Percentiles rank a stretch among this genome's conserved stretches.
These are phyloP conservation scores for Cataglyphis altisquamis DNA, from an alignment of 2,888 invertebrate species.

Conservation along the genomic window DNA sequence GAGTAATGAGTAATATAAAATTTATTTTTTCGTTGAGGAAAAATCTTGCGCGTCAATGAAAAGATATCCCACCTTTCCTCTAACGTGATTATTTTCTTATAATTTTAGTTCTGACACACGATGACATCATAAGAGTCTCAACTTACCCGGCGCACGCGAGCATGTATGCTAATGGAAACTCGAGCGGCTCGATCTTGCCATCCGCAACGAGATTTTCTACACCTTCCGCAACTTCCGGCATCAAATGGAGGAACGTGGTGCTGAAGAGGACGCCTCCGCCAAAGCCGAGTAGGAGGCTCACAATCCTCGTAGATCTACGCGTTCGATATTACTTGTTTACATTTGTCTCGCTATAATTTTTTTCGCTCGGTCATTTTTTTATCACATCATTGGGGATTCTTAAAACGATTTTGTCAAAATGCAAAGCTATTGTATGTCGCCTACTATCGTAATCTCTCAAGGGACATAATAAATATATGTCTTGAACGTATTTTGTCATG, in stretches of 20 bases:
- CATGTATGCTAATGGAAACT: conserved; percentile 90
- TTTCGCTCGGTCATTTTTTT: not conserved
- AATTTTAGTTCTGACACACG: not conserved
- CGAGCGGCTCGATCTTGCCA: conserved; percentile 87
- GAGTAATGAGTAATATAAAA: not conserved
- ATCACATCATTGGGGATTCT: conserved; percentile 1
- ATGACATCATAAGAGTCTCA: conserved; percentile 9
- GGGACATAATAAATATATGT: too few relatives aligned
- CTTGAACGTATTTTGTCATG: not conserved
- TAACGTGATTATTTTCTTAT: not conserved
- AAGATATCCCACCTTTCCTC: not conserved
- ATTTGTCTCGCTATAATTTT: not conserved
- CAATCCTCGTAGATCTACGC: conserved; percentile 83
- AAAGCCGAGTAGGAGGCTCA: conserved; percentile 91
- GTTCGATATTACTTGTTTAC: not conserved
- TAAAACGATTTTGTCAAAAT: conserved; percentile 2
- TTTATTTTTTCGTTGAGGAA: not conserved
- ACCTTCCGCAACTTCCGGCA: conserved; percentile 92
- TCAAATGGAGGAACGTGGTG: conserved; percentile 93
- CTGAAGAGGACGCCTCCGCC: conserved; percentile 94
- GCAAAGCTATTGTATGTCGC: not conserved
- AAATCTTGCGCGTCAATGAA: not conserved
- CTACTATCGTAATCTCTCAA: not conserved
- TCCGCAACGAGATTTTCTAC: conserved; percentile 88
- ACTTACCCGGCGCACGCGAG: conserved; percentile 89